Evolutionary conservation across 35 echinoderm and acorn worm genomes (phyloP).

Genomic region (Ptychodera flava): DNA sequence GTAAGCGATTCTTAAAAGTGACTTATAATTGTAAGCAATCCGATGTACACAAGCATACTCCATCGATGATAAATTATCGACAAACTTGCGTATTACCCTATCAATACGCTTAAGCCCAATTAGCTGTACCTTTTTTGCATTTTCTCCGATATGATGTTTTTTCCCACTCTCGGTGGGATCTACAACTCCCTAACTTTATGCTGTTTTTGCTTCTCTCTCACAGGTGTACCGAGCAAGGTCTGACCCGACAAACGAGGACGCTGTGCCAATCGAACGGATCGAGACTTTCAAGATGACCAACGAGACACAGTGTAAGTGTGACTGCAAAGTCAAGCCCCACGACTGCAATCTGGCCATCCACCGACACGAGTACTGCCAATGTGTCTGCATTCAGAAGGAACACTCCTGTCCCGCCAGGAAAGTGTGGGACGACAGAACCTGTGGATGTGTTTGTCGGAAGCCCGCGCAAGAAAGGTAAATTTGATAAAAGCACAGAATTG

Average conservation of each 20-base stretch:
- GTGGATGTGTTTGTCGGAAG: constrained; percentile 37
- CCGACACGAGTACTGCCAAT: constrained; percentile 46
- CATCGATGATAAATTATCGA: no score
- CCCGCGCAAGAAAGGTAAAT: constrained; percentile 37
- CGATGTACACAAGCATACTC: no score
- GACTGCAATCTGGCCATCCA: constrained; percentile 54
- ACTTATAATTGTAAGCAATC: no score
- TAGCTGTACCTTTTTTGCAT: no score
- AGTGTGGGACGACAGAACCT: constrained; percentile 40
- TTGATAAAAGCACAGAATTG: no score
- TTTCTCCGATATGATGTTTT: no score
- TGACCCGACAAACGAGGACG: constrained; percentile 6
- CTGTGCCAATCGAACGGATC: constrained; percentile 20
- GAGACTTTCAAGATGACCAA: constrained; percentile 14
- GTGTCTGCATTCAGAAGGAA: constrained; percentile 22
- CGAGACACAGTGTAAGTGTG: constrained; percentile 35
- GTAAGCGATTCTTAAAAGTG: no score
- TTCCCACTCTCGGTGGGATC: no score
- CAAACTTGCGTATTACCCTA: no score
- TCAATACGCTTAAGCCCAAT: no score
- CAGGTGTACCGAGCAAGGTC: constrained; percentile 32
- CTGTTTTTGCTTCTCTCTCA: constrained; percentile 1
- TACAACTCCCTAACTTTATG: no score
- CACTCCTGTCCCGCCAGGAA: constrained; percentile 25
- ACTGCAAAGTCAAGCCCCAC: constrained; percentile 35